These are phyloP conservation scores for Xenus cinereus DNA, from an alignment of 2,113 vertebrate species.

Conservation along the genomic window DNA sequence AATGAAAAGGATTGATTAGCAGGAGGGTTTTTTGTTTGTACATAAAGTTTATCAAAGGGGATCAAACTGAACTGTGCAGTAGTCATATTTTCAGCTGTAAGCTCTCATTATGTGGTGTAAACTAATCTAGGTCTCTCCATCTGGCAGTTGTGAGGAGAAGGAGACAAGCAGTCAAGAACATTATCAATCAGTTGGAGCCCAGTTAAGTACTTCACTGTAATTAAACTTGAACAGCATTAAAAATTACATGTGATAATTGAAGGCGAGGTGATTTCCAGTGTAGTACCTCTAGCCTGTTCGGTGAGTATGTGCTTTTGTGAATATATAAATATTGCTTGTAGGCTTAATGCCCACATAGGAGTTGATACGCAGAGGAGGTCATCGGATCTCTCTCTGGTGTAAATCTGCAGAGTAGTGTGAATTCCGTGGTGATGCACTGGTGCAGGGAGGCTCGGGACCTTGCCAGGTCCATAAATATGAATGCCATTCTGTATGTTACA, in stretches of 20 bases:
- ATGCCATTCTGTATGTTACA: background rate
- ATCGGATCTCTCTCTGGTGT: background rate
- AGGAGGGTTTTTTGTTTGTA: background rate
- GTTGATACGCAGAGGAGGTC: background rate
- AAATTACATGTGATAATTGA: background rate
- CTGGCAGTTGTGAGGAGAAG: conserved; percentile 1
- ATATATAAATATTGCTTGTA: background rate
- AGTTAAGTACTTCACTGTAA: conserved; percentile 30
- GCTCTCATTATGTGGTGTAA: background rate
- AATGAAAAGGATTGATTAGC: background rate
- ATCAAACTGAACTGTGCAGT: background rate
- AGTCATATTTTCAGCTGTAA: background rate
- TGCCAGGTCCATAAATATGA: conserved; percentile 33
- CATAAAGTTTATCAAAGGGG: background rate
- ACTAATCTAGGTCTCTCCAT: conserved; percentile 19
- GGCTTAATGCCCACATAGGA: background rate
- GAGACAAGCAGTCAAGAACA: conserved; percentile 10
- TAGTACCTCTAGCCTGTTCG: background rate
- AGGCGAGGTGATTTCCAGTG: background rate
- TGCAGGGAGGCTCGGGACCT: background rate
- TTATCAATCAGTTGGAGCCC: background rate
- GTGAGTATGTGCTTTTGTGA: conserved; percentile 9
- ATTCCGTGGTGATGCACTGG: background rate
- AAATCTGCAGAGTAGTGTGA: background rate
- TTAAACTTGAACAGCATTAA: conserved; percentile 46